Evolutionary conservation across 2,113 vertebrate species (phyloP).

Genomic region (Tautogolabrus adspersus): DNA sequence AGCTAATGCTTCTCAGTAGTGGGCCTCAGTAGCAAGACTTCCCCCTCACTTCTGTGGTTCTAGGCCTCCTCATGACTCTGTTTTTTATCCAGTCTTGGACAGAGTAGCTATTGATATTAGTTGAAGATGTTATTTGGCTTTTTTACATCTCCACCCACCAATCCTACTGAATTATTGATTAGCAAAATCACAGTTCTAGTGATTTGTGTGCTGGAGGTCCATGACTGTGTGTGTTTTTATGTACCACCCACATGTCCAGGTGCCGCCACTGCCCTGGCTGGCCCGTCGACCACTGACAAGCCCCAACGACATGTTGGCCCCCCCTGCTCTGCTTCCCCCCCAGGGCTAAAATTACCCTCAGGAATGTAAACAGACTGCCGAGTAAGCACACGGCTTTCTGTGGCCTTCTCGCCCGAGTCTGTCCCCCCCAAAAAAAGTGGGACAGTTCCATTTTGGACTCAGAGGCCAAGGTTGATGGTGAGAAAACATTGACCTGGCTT

Average conservation of each 20-base stretch:
- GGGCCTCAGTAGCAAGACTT: constrained; percentile 82
- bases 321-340: constrained; percentile 41
- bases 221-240: constrained; percentile 34
- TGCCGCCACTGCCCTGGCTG: constrained; percentile 68
- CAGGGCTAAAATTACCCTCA: constrained; percentile 84
- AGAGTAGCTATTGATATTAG: constrained; percentile 18
- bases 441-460: constrained; percentile 67
- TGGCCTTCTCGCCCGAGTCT: constrained; percentile 54
- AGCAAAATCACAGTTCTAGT: constrained; percentile 35
- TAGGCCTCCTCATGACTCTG: constrained; percentile 62
- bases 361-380: constrained; percentile 86
- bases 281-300: constrained; percentile 74
- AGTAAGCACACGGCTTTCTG: constrained; percentile 80
- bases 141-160: constrained; percentile 5
- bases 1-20: constrained; percentile 82
- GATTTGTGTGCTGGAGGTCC: constrained; percentile 42
- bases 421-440: constrained; percentile 37
- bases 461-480: constrained; percentile 57
- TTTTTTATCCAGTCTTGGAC: constrained; percentile 12
- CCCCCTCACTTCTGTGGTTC: constrained; percentile 31
- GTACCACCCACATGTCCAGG: constrained; percentile 79
- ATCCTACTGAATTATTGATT: constrained; percentile 61
- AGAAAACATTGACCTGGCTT: constrained; percentile 16
- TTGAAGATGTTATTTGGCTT: constrained; percentile 9
- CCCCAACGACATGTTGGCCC: constrained; percentile 71